Percentiles rank a stretch among this genome's conserved stretches.
These are phyloP conservation scores for Pelagia noctiluca DNA, from an alignment of 30 jellyfish, hydroid and myxozoan species.

Conservation along the genomic window DNA sequence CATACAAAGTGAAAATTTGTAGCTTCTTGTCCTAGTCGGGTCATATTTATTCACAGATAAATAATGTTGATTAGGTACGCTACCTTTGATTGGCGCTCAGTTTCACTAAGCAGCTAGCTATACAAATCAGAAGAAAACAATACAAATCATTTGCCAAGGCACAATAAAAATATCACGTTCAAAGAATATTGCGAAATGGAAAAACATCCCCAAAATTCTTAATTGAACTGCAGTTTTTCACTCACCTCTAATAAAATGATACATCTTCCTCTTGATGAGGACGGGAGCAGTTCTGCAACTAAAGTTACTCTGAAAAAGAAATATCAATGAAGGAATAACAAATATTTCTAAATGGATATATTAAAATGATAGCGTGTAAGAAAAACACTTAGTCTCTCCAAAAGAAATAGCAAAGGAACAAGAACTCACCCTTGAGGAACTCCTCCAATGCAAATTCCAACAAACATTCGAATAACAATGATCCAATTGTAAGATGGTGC, in stretches of 20 bases:
- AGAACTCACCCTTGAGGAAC: constrained; percentile 91
- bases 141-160: too few relatives aligned
- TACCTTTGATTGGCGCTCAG: too few relatives aligned
- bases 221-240: too few relatives aligned
- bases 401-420: neutral
- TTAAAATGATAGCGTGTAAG: neutral
- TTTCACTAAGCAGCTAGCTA: too few relatives aligned
- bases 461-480: constrained; percentile 78
- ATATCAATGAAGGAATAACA: neutral
- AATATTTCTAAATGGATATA: neutral
- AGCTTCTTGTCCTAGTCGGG: neutral
- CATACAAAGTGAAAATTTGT: neutral
- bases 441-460: constrained; percentile 98
- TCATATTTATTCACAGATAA: too few relatives aligned
- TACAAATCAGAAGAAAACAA: too few relatives aligned
- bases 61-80: too few relatives aligned
- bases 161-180: too few relatives aligned
- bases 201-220: too few relatives aligned
- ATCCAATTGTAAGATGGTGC: constrained; percentile 90
- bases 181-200: too few relatives aligned
- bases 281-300: constrained; percentile 90
- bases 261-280: constrained; percentile 78
- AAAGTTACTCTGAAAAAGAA: constrained; percentile 79
- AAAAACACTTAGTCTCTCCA: neutral
- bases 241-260: constrained; percentile 82